Conservation (phyloP, 2,888 invertebrate species). For the Elaeidobius kamerunicus region DNA sequence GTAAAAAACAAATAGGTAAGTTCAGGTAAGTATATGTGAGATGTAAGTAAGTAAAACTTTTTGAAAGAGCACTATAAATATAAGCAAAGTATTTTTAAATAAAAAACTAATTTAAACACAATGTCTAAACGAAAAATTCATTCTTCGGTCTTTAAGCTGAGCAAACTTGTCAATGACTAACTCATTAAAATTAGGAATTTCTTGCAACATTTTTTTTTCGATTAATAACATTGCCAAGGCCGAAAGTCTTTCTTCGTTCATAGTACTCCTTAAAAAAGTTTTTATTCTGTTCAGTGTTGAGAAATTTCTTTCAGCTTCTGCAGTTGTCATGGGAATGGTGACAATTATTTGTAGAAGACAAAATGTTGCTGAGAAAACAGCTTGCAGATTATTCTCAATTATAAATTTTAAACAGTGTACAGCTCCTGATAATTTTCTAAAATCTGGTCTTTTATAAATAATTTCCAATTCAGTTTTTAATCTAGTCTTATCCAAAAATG, state of each 20-base stretch:
- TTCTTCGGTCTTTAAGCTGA: slow-evolving; percentile 13
- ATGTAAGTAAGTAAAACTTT: too few relatives aligned
- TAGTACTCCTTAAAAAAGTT: slow-evolving; percentile 32
- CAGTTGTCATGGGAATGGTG: slow-evolving; percentile 31
- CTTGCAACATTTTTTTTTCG: slow-evolving; percentile 30
- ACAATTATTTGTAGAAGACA: slow-evolving; percentile 28
- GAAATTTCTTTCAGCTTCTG: slow-evolving; percentile 30
- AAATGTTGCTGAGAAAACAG: slow-evolving; percentile 32
- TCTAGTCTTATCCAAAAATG: slow-evolving; percentile 32
- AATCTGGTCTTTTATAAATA: slow-evolving; percentile 34
- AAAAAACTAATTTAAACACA: too few relatives aligned
- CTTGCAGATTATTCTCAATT: slow-evolving; percentile 29
- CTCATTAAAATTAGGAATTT: too few relatives aligned
- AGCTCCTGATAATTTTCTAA: slow-evolving; percentile 29
- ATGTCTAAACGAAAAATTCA: slow-evolving; percentile 12
- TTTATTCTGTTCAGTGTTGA: slow-evolving; percentile 30
- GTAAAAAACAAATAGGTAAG: too few relatives aligned
- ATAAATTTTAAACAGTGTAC: slow-evolving; percentile 24
- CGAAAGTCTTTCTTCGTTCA: slow-evolving; percentile 31
- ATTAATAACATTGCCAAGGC: too few relatives aligned
- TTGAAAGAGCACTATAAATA: too few relatives aligned
- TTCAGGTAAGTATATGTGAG: too few relatives aligned
- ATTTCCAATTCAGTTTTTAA: slow-evolving; percentile 35
- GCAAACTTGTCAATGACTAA: too few relatives aligned
- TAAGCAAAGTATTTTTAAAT: too few relatives aligned